A percentile compares a stretch with the other conserved stretches of the same genome.
Conservation (phyloP, 2,888 invertebrate species). For the Brachylomia viminalis region DNA sequence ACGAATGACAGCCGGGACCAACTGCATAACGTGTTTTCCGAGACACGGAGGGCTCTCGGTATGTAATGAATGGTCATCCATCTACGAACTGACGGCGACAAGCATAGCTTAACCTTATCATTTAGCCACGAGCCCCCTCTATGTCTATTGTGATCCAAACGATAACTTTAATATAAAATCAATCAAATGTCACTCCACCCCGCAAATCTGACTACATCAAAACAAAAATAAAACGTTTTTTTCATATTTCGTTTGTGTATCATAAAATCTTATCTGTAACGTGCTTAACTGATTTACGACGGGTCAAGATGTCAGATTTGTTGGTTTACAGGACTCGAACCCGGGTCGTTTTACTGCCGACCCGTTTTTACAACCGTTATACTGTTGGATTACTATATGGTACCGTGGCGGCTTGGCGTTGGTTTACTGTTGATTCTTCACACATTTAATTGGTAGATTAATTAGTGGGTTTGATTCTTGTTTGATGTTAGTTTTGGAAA, state of each 20-base stretch:
- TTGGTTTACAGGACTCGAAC: slow-evolving; percentile 88
- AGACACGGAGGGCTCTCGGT: too few species aligned
- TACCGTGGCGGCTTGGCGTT: slow-evolving; percentile 56
- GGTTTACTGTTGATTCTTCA: slow-evolving; percentile 71
- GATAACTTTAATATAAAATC: not conserved
- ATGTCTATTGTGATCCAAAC: too few species aligned
- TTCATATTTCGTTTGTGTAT: slow-evolving; percentile 82
- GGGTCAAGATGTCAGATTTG: slow-evolving; percentile 90
- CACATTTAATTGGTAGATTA: slow-evolving; percentile 72
- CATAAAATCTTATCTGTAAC: slow-evolving; percentile 88
- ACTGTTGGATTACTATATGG: slow-evolving; percentile 68
- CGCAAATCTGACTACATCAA: slow-evolving; percentile 20
- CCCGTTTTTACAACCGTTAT: slow-evolving; percentile 85
- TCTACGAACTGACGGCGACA: too few species aligned
- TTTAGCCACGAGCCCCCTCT: too few species aligned
- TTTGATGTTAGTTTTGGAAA: slow-evolving; percentile 17
- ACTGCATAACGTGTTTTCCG: too few species aligned
- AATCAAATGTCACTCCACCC: not conserved
- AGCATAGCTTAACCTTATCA: too few species aligned
- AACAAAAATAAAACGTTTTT: slow-evolving; percentile 21
- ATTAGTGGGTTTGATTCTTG: slow-evolving; percentile 50
- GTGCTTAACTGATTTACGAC: slow-evolving; percentile 90
- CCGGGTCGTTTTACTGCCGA: slow-evolving; percentile 86
- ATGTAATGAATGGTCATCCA: too few species aligned
- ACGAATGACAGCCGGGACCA: too few species aligned